Evolutionary conservation across 2,888 invertebrate genomes (phyloP).

Genomic region (Cynaeus angustus): DNA sequence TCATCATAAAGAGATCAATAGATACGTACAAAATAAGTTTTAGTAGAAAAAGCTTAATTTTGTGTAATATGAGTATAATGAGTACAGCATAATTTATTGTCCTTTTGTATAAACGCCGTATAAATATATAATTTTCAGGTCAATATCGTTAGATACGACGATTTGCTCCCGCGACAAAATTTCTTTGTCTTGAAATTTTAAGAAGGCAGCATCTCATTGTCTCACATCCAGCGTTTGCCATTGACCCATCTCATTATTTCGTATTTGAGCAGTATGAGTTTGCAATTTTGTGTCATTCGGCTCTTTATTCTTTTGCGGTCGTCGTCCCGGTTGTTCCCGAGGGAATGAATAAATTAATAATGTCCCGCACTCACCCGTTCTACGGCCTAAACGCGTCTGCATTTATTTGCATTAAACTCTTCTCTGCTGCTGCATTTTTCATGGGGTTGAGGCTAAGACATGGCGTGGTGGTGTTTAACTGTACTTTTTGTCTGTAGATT

Average conservation of each 20-base stretch:
- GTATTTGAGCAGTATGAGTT: slow-evolving; percentile 60
- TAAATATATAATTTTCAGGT: too few relatives aligned
- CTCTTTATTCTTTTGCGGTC: slow-evolving; percentile 64
- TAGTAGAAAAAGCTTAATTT: too few relatives aligned
- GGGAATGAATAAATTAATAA: slow-evolving; percentile 68
- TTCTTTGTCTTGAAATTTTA: slow-evolving; percentile 5
- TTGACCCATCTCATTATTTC: slow-evolving; percentile 55
- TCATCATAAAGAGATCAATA: too few relatives aligned
- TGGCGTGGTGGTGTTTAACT: slow-evolving; percentile 20
- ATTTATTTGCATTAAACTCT: slow-evolving; percentile 65
- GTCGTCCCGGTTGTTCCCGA: slow-evolving; percentile 59
- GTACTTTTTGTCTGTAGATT: slow-evolving; percentile 14
- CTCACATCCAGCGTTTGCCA: slow-evolving; percentile 14
- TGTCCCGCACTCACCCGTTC: slow-evolving; percentile 60
- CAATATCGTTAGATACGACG: too few relatives aligned
- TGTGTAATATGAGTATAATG: too few relatives aligned
- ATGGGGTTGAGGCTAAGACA: slow-evolving; percentile 33
- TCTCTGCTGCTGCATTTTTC: slow-evolving; percentile 48
- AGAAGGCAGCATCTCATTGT: slow-evolving; percentile 4
- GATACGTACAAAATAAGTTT: too few relatives aligned
- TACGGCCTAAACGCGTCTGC: slow-evolving; percentile 61
- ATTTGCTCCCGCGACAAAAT: neutral
- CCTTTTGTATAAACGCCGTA: too few relatives aligned
- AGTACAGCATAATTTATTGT: too few relatives aligned
- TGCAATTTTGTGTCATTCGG: slow-evolving; percentile 57